Evolutionary conservation across 1,140 invertebrate species (phyloP), one percentile per base, ranked within the genome.

Genomic region (Antheraea pernyi): DNA sequence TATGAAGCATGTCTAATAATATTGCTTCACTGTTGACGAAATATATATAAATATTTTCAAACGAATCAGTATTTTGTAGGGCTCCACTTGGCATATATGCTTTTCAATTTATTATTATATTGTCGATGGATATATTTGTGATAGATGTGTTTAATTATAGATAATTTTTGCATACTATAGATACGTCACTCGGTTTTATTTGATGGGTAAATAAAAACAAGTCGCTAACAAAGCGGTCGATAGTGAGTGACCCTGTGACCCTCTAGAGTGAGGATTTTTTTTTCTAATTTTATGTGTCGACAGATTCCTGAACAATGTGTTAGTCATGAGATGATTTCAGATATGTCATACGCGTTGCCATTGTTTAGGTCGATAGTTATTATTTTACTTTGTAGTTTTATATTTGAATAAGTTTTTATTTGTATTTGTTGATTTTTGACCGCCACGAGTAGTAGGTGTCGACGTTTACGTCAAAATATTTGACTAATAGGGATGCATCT

Each of bases 281-380:
- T 53, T 53, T 53, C 46, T 53, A 53, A 53, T 53, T 53, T 53
- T 53, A 53, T 53, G 22, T 71, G 37, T 59, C 30, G 64, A 66
- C 37, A 68, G 65, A 78, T 80, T 82, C 78, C 82, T 86, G 80
- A 82, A 83, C 83, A 83, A 85, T 82, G 80, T 79, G 77, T 82
- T 81, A 77, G 81, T 86, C 80, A 84, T 81, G 76, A 78, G 81
- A 84, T 81, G 79, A 80, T 86, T 30, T 79, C 72, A 73, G 81
- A 80, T 70, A 83, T 86, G 82, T 89, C 85, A 87, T 86, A 86
- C 83, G 82, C 85, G 87, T 91, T 91, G 87, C 89, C 88, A 91
- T 89, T 90, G 85, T 86, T 84, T 84, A 88, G 84, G 80, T 85
- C 58, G 77, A 63, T 88, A 82, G 80, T 74, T 66, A 68, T 80